Conservation (phyloP, 2,888 invertebrate species). For the Lymantria dispar region DNA sequence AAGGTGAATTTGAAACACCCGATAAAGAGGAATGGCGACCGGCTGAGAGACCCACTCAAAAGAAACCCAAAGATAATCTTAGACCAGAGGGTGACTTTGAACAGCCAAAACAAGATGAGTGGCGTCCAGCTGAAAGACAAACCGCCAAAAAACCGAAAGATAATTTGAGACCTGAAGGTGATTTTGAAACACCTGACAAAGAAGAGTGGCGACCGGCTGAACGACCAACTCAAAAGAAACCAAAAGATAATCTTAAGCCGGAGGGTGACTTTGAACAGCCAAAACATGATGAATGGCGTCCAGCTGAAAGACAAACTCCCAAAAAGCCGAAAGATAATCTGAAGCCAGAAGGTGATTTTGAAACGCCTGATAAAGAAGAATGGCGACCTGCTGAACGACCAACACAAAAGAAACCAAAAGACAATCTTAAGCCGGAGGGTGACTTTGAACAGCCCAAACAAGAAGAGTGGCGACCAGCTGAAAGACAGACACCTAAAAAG, state of each 20-base stretch:
- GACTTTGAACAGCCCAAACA: conserved; percentile 75
- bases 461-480: conserved; percentile 47
- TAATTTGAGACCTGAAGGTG: conserved; percentile 58
- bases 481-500: conserved; percentile 15
- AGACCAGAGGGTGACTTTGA: conserved; percentile 79
- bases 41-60: conserved; percentile 44
- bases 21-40: conserved; percentile 48
- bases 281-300: conserved; percentile 72
- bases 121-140: conserved; percentile 63
- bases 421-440: conserved; percentile 81
- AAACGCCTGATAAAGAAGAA: conserved; percentile 50
- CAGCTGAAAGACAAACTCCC: conserved; percentile 59
- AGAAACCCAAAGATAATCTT: conserved; percentile 62
- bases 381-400: conserved; percentile 69
- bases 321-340: conserved; percentile 73
- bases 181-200: conserved; percentile 51
- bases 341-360: conserved; percentile 62
- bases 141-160: conserved; percentile 63
- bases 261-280: conserved; percentile 83
- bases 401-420: conserved; percentile 63
- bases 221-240: conserved; percentile 63
- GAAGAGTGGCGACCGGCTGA: conserved; percentile 59
- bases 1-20: conserved; percentile 79
- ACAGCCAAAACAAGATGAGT: conserved; percentile 49
- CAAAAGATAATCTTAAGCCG: conserved; percentile 44